Evolutionary conservation across 2,113 vertebrate genomes (phyloP).

Genomic region (Pteropus alecto): DNA sequence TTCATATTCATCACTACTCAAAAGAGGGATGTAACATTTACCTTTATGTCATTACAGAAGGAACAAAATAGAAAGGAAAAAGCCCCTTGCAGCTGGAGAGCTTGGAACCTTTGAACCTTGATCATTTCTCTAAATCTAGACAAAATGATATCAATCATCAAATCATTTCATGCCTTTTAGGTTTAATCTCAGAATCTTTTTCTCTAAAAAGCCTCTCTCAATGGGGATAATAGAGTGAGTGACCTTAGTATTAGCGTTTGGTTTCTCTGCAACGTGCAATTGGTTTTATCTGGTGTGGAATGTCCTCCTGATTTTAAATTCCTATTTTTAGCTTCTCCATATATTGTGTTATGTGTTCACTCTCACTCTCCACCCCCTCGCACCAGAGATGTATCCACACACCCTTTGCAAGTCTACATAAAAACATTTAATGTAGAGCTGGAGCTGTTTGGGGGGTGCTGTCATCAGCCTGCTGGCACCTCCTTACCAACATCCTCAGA

Average conservation of each 20-base stretch:
- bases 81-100: background rate
- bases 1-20: background rate
- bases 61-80: background rate
- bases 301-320: conserved; percentile 1
- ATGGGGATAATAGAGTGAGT: background rate
- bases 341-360: background rate
- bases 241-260: background rate
- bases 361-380: background rate
- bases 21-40: background rate
- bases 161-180: background rate
- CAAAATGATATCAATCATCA: background rate
- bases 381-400: background rate
- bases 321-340: background rate
- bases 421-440: background rate
- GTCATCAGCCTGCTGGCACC: background rate
- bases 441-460: background rate
- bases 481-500: background rate
- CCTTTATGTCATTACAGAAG: background rate
- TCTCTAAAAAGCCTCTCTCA: conserved; percentile 26
- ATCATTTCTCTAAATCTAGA: background rate
- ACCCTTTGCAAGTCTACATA: background rate
- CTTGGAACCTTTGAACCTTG: background rate
- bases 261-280: background rate
- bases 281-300: conserved; percentile 33
- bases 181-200: background rate